phyloP scores from a whole-genome alignment of 2,888 invertebrate species.

The Dryocosmus kuriphilus region DNA sequence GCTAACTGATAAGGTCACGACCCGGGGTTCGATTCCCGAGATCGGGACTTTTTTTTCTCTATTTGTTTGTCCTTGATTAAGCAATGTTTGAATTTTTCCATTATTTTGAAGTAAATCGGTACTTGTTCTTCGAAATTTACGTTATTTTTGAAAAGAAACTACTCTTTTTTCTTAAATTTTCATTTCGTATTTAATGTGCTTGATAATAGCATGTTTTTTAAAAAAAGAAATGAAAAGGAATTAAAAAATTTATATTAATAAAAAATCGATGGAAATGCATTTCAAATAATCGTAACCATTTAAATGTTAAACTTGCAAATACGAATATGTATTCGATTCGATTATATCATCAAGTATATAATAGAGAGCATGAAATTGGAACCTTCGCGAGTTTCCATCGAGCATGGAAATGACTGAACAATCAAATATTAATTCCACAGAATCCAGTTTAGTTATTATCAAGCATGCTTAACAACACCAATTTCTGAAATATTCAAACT shows the following conservation, averaged over 20 bases:
- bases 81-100: neutral
- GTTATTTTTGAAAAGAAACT: too few relatives aligned
- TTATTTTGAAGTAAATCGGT: neutral
- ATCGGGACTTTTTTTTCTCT: neutral
- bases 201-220: too few relatives aligned
- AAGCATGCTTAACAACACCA: conserved; percentile 4
- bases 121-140: neutral
- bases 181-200: too few relatives aligned
- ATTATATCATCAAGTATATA: conserved; percentile 12
- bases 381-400: conserved; percentile 1
- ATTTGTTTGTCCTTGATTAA: neutral
- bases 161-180: too few relatives aligned
- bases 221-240: too few relatives aligned
- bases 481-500: neutral
- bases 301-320: conserved; percentile 7
- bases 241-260: neutral
- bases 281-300: neutral
- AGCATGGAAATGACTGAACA: conserved; percentile 16
- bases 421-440: conserved; percentile 38
- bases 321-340: neutral
- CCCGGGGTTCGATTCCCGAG: neutral
- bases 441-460: conserved; percentile 27
- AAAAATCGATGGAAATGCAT: neutral
- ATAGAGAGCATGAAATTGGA: conserved; percentile 7
- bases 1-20: neutral